Evolutionary conservation across 1,140 invertebrate species (phyloP).

Genomic region (Ceratina australensis): DNA sequence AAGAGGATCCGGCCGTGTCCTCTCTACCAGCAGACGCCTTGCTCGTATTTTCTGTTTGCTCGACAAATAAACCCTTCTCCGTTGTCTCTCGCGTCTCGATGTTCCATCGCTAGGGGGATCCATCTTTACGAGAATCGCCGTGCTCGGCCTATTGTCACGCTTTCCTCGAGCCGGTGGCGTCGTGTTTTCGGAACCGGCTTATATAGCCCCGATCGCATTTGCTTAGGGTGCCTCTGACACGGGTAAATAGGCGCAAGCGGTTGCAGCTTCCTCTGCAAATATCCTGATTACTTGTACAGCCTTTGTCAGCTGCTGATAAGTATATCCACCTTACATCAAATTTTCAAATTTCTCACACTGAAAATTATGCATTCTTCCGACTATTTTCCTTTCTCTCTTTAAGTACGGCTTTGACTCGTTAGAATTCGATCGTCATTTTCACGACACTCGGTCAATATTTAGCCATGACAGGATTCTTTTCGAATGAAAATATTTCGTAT

Average conservation of each 20-base stretch:
- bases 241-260: background rate
- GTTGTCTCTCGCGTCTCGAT: background rate
- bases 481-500: no score
- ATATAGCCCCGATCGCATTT: slow-evolving; percentile 26
- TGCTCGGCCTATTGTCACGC: slow-evolving; percentile 31
- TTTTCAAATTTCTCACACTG: background rate
- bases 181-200: background rate
- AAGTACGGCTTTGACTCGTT: no score
- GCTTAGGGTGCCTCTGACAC: background rate
- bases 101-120: background rate
- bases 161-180: background rate
- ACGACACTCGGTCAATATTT: no score
- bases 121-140: slow-evolving; percentile 31
- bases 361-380: no score
- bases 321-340: no score
- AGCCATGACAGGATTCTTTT: no score
- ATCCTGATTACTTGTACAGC: background rate
- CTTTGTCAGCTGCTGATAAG: background rate
- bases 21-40: slow-evolving; percentile 28
- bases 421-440: no score
- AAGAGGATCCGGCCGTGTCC: slow-evolving; percentile 5
- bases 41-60: slow-evolving; percentile 71
- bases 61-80: slow-evolving; percentile 71
- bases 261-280: background rate
- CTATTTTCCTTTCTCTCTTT: no score